Conservation (phyloP, 2,113 vertebrate genomes). For the Myrmophylax atrothorax region DNA sequence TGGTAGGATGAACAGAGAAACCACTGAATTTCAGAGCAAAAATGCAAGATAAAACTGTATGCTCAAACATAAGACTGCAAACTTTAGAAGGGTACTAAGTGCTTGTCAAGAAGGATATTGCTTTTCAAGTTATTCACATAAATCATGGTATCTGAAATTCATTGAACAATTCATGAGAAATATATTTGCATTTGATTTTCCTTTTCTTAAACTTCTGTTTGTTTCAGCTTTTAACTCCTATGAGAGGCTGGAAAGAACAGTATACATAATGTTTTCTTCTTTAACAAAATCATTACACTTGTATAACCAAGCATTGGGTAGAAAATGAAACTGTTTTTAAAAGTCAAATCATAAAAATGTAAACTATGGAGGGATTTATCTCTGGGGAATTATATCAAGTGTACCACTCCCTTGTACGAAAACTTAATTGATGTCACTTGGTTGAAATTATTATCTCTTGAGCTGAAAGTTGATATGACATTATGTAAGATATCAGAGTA, state of each 20-base stretch:
- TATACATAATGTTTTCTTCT: not conserved
- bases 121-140: constrained; percentile 22
- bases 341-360: constrained; percentile 44
- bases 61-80: not conserved
- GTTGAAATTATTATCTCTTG: constrained; percentile 49
- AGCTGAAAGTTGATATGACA: constrained; percentile 11
- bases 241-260: not conserved
- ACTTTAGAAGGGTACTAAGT: constrained; percentile 14
- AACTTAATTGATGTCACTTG: constrained; percentile 53
- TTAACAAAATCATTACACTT: not conserved
- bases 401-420: constrained; percentile 44
- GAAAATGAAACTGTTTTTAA: constrained; percentile 20
- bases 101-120: constrained; percentile 8
- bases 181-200: constrained; percentile 33
- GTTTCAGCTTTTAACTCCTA: not conserved
- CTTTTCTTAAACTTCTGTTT: not conserved
- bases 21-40: constrained; percentile 16
- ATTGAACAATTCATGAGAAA: constrained; percentile 27
- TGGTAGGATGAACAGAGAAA: constrained; percentile 53
- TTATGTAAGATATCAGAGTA: constrained; percentile 42
- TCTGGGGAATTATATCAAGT: constrained; percentile 17
- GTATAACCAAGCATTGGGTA: not conserved
- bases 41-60: constrained; percentile 22
- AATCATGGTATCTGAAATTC: not conserved
- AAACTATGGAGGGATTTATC: not conserved